These are phyloP conservation scores for Leguminivora glycinivorella DNA, from an alignment of 1,140 invertebrate species.

Conservation along the genomic window DNA sequence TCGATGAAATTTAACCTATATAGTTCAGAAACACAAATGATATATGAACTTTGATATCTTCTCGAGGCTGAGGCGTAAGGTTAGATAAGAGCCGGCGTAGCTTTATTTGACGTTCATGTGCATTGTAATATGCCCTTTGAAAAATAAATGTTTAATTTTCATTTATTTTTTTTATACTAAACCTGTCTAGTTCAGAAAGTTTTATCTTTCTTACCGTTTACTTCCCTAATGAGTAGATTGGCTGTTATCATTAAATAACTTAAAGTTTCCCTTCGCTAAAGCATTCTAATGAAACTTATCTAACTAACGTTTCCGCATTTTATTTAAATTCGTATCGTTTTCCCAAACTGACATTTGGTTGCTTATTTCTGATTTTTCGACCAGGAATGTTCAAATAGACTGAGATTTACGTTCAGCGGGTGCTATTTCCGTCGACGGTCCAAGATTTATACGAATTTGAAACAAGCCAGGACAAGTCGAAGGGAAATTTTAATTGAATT, in stretches of 20 bases:
- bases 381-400: slow-evolving; percentile 75
- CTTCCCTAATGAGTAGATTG: background rate
- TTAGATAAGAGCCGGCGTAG: no score
- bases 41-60: no score
- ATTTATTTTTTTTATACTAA: no score
- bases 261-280: background rate
- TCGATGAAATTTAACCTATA: no score
- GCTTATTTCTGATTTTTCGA: slow-evolving; percentile 75
- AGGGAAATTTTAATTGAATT: slow-evolving; percentile 76
- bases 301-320: background rate
- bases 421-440: slow-evolving; percentile 76
- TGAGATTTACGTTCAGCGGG: slow-evolving; percentile 72
- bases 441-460: slow-evolving; percentile 77
- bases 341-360: slow-evolving; percentile 51
- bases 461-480: slow-evolving; percentile 70
- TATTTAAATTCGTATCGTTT: background rate
- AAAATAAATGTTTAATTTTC: no score
- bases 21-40: no score
- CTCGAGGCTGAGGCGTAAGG: no score
- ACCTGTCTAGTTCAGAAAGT: background rate
- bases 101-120: no score
- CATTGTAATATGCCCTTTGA: no score
- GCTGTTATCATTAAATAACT: background rate
- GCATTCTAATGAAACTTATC: background rate
- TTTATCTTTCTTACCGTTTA: background rate